Conservation (phyloP, 2,888 invertebrate species). For the Tetragnatha montana region DNA sequence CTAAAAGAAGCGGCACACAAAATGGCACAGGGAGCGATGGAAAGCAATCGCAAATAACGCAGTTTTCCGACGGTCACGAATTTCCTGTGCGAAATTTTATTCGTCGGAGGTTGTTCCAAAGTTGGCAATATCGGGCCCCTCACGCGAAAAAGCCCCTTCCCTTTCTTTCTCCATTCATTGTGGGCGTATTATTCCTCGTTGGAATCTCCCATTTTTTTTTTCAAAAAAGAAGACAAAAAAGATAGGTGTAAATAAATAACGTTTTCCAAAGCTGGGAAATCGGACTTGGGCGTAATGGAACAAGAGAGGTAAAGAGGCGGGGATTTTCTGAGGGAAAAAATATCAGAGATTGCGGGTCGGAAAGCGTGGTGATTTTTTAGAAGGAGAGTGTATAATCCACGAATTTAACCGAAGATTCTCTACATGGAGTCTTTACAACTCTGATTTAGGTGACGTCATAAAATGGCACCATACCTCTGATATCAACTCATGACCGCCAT, state of each 20-base stretch:
- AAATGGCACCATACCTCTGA: neutral
- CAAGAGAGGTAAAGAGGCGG: neutral
- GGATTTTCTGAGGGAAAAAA: neutral
- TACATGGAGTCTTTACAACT: neutral
- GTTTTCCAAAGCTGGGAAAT: neutral
- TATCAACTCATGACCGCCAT: neutral
- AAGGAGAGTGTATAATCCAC: neutral
- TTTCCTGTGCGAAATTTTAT: slow-evolving; percentile 6
- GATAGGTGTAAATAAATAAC: slow-evolving; percentile 21
- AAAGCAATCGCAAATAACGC: slow-evolving; percentile 21
- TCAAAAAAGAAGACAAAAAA: neutral
- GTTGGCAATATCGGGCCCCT: slow-evolving; percentile 17
- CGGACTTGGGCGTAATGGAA: neutral
- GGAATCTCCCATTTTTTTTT: neutral
- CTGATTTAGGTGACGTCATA: neutral
- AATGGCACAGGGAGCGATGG: neutral
- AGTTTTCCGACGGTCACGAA: slow-evolving; percentile 26
- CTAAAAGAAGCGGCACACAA: neutral
- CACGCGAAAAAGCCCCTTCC: slow-evolving; percentile 11
- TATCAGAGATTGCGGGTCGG: neutral
- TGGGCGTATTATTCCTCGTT: neutral
- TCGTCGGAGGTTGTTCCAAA: slow-evolving; percentile 13
- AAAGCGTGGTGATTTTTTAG: neutral
- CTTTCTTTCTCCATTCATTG: neutral
- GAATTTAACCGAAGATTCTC: neutral